Base-by-base conservation (phyloP, 2,797 vertebrate genomes). In the Pachyuromys duprasi region DNA sequence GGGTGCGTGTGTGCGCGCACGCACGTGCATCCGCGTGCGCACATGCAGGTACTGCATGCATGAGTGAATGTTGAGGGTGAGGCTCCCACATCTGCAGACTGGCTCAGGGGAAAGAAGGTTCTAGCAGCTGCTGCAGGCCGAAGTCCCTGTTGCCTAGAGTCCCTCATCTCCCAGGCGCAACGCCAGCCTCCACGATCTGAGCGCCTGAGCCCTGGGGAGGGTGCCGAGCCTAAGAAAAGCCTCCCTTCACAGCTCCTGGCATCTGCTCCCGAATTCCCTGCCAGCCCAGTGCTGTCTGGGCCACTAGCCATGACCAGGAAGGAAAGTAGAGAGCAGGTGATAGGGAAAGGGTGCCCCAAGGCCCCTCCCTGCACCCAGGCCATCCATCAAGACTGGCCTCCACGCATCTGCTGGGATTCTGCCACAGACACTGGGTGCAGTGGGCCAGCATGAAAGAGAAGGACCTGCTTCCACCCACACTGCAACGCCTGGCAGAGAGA, bases 191-290 rank as follows among this genome's bases (percentile, higher is more conserved):
- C 33, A 93, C 96, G 96, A 96, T 97, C 97, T 97, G 97, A 97
- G 97, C 94, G 92, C 94, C 96, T 83, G 92, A 93, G 95, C 95
- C 97, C 95, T 88, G 78, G 92, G 67, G 96, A 97, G 96, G 90
- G 88, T 94, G 92, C 92, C 74, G 96, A 95, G 95, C 97, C 96
- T 95, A 96, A 97, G 96, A 96, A 98, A 98, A 97, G 79, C 96
- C 95, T 97, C 95, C 96, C 91, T 94, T 96, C 96, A 96, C 95
- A 95, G 97, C 97, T 96, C 92, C 89, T 97, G 97, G 97, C 97
- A 97, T 96, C 96, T 93, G 90, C 82, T 91, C 92, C 90, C 90
- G 55, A 86, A 79, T 57, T 93, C 70, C 89, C 93, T 97, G 96
- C 96, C 95, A 97, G 92, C 82, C 89, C 92, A 92, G 92, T 78